Percentiles rank a stretch among this genome's conserved stretches.
These are phyloP conservation scores for Loris lydekkerianus DNA, from an alignment of 2,797 vertebrate genomes.

Conservation along the genomic window DNA sequence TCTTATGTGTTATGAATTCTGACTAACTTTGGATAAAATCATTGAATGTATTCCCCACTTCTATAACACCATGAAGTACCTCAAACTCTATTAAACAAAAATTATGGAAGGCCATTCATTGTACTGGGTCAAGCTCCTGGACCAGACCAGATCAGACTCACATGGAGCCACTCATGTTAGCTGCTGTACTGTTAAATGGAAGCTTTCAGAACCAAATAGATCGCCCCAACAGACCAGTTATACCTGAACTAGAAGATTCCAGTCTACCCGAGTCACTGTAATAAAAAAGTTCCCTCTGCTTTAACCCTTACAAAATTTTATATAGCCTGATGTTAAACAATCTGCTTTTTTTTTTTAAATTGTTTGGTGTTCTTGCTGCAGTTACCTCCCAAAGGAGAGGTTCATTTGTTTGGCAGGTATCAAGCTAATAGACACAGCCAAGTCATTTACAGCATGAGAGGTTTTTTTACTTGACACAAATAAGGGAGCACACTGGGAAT, in stretches of 20 bases:
- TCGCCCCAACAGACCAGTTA: neutral
- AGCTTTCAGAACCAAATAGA: neutral
- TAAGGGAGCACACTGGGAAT: too few species aligned
- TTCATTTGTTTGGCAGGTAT: too few species aligned
- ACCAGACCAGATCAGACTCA: neutral
- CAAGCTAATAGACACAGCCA: too few species aligned
- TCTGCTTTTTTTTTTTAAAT: neutral
- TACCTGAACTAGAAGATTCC: neutral
- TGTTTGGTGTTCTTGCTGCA: neutral
- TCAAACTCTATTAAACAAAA: neutral
- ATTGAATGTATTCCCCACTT: neutral
- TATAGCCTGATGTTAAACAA: neutral
- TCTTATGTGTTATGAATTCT: neutral
- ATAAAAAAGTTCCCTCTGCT: neutral
- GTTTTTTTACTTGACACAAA: too few species aligned
- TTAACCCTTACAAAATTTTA: neutral
- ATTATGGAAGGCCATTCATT: neutral
- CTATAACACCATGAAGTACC: neutral
- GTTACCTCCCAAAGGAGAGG: too few species aligned
- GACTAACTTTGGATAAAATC: constrained; percentile 40
- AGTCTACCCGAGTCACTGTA: neutral
- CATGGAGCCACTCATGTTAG: neutral
- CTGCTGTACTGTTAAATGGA: neutral
- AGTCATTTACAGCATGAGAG: too few species aligned
- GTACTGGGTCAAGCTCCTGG: neutral